Conservation (phyloP, 1,140 invertebrate genomes). For the Episyrphus balteatus region DNA sequence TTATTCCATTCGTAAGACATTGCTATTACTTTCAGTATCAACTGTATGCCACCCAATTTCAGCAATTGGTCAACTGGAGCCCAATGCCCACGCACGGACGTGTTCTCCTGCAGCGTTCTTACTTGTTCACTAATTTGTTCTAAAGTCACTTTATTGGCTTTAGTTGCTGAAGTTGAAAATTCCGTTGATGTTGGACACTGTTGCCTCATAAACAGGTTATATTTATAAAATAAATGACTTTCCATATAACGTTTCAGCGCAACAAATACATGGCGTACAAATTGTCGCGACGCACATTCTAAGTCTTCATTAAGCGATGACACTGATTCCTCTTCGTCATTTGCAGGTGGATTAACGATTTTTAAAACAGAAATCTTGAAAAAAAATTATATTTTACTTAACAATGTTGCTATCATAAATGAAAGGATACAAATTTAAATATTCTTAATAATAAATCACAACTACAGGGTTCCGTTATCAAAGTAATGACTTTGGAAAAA, state of each 20-base stretch:
- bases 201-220: constrained; percentile 61
- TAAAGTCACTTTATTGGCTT: constrained; percentile 52
- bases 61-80: constrained; percentile 75
- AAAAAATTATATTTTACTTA: constrained; percentile 1
- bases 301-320: constrained; percentile 73
- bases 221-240: constrained; percentile 75
- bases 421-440: too few species aligned
- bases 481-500: too few species aligned
- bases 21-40: constrained; percentile 77
- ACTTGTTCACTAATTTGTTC: constrained; percentile 79
- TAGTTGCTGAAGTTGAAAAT: constrained; percentile 14
- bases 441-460: too few species aligned
- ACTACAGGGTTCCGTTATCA: too few species aligned
- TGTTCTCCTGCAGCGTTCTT: constrained; percentile 63
- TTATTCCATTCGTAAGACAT: constrained; percentile 88
- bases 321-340: constrained; percentile 58
- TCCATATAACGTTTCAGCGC: constrained; percentile 87
- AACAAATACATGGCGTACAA: constrained; percentile 83
- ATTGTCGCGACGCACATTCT: constrained; percentile 85
- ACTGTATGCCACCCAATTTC: constrained; percentile 69
- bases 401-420: too few species aligned
- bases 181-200: constrained; percentile 15
- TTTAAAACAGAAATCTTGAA: constrained; percentile 61
- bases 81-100: constrained; percentile 70
- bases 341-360: constrained; percentile 50